Evolutionary conservation across 1,140 invertebrate species (phyloP).

Genomic region (Drosophila nigromelanica): DNA sequence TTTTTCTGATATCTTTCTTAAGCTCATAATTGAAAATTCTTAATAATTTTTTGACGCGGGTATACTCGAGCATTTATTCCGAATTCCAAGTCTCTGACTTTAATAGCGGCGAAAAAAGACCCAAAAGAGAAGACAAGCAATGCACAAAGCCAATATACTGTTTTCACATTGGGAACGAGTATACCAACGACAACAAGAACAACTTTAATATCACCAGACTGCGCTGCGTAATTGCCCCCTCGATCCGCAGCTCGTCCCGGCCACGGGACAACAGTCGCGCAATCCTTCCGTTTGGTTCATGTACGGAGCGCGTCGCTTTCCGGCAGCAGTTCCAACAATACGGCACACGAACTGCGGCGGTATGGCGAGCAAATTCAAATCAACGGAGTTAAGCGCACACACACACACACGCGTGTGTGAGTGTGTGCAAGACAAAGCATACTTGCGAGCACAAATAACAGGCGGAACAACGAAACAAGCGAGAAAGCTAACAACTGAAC

Average conservation of each 20-base stretch:
- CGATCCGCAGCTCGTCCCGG: background rate
- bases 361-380: conserved; percentile 58
- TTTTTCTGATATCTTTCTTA: too few species aligned
- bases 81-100: too few species aligned
- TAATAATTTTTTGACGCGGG: too few species aligned
- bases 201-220: conserved; percentile 74
- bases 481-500: conserved; percentile 50
- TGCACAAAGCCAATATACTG: too few species aligned
- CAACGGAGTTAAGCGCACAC: conserved; percentile 70
- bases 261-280: conserved; percentile 23
- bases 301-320: conserved; percentile 53
- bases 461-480: conserved; percentile 58
- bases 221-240: conserved; percentile 68
- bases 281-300: conserved; percentile 66
- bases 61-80: too few species aligned
- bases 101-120: too few species aligned
- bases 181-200: conserved; percentile 41
- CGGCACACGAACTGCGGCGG: conserved; percentile 42
- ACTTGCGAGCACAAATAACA: conserved; percentile 78
- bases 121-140: too few species aligned
- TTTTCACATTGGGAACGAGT: too few species aligned
- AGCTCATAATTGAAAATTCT: too few species aligned
- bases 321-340: conserved; percentile 66
- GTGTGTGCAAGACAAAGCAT: conserved; percentile 70
- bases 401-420: conserved; percentile 3